These are phyloP conservation scores for Nephrotoma appendiculata DNA, from an alignment of 2,888 invertebrate genomes.

Conservation along the genomic window DNA sequence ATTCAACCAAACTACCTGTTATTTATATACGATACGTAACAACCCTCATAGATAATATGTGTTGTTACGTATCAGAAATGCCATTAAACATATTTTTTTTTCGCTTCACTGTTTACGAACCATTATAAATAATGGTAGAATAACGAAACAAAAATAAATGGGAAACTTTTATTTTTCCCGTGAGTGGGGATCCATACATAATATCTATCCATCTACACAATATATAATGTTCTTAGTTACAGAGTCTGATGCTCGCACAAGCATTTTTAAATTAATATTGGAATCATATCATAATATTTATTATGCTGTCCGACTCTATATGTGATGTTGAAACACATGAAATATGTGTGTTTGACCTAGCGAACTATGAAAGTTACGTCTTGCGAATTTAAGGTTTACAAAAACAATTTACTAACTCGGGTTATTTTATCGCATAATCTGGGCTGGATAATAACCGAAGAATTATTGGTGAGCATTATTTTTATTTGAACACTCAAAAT, in stretches of 20 bases:
- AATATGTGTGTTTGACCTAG: background rate
- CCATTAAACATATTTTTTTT: background rate
- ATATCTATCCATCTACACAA: background rate
- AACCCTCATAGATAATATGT: background rate
- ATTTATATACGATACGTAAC: background rate
- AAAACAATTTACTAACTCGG: background rate
- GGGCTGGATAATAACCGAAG: background rate
- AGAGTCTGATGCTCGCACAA: background rate
- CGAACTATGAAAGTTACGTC: background rate
- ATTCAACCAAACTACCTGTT: background rate
- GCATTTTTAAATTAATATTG: background rate
- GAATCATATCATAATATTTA: background rate
- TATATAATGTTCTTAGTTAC: background rate
- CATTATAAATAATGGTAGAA: background rate
- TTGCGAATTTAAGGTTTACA: too few relatives aligned
- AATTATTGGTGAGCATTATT: background rate
- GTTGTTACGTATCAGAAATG: background rate
- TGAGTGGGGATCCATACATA: background rate
- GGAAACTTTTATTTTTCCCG: background rate
- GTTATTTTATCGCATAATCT: background rate
- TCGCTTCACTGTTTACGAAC: background rate
- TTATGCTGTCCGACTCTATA: background rate
- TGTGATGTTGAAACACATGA: background rate
- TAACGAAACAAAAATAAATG: background rate
- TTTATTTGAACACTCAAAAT: too few relatives aligned